A percentile compares a stretch with the other conserved stretches of the same genome.
Evolutionary conservation across 2,113 vertebrate species (phyloP).

Genomic region (Psilopogon haemacephalus): DNA sequence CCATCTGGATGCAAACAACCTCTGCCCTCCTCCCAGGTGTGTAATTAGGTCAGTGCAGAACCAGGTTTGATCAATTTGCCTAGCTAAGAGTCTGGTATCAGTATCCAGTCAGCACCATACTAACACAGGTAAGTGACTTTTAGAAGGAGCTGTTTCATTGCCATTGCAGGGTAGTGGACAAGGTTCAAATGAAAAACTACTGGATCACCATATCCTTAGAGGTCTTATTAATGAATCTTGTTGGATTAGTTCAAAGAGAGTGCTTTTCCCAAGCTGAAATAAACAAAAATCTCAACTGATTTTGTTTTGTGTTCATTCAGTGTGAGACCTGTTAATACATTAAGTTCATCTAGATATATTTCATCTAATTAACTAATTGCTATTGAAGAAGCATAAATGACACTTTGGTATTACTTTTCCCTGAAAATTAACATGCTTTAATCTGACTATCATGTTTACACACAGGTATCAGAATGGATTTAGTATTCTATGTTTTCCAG

Average conservation of each 20-base stretch:
- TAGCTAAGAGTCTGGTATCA: background rate
- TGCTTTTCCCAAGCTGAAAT: background rate
- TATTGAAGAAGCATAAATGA: background rate
- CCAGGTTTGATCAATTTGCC: background rate
- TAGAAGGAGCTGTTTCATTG: background rate
- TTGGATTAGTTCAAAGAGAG: background rate
- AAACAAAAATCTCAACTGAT: background rate
- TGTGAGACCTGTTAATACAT: background rate
- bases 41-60: background rate
- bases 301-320: background rate
- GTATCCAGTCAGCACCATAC: background rate
- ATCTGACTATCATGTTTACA: background rate
- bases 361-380: slow-evolving; percentile 4
- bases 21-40: background rate
- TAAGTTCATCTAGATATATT: background rate
- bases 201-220: background rate
- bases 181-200: background rate
- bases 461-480: background rate
- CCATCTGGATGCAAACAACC: background rate
- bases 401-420: background rate
- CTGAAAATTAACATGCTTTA: background rate
- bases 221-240: background rate
- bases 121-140: background rate
- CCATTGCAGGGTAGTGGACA: background rate
- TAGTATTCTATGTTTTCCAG: background rate